These are phyloP conservation scores for Eubasilissa regina DNA, from an alignment of 1,140 invertebrate genomes.

Conservation along the genomic window DNA sequence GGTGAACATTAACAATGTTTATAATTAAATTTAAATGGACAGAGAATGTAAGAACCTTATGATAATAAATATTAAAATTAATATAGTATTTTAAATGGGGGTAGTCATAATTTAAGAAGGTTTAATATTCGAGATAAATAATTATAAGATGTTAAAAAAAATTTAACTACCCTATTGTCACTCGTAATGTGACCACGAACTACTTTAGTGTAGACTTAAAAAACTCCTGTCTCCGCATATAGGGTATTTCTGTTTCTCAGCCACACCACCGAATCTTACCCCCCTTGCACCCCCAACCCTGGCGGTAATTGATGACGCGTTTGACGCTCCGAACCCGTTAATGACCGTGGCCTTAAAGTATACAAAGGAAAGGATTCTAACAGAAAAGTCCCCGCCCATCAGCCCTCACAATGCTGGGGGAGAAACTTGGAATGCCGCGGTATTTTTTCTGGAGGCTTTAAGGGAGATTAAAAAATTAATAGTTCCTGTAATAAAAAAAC, in stretches of 20 bases:
- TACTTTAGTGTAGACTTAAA: too few relatives aligned
- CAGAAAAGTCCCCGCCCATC: slow-evolving; percentile 9
- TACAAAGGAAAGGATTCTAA: slow-evolving; percentile 34
- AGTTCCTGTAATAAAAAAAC: neutral
- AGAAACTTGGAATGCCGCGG: slow-evolving; percentile 14
- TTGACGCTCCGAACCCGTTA: slow-evolving; percentile 43
- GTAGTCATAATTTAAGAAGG: too few relatives aligned
- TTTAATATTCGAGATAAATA: too few relatives aligned
- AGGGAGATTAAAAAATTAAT: slow-evolving; percentile 12
- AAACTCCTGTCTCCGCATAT: too few relatives aligned
- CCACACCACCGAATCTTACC: slow-evolving; percentile 1
- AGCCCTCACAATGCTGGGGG: neutral
- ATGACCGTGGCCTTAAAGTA: slow-evolving; percentile 38
- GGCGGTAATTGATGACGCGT: slow-evolving; percentile 49
- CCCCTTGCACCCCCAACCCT: slow-evolving; percentile 3
- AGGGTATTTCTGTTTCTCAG: neutral
- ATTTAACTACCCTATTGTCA: too few relatives aligned
- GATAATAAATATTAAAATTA: too few relatives aligned
- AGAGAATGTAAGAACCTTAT: too few relatives aligned
- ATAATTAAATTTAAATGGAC: too few relatives aligned
- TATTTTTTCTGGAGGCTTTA: neutral
- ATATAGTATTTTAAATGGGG: too few relatives aligned
- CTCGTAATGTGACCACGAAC: too few relatives aligned
- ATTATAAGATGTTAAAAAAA: too few relatives aligned
- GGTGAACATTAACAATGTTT: too few relatives aligned